Conservation (phyloP, 2,888 invertebrate species). For the Campopleginae sp. region DNA sequence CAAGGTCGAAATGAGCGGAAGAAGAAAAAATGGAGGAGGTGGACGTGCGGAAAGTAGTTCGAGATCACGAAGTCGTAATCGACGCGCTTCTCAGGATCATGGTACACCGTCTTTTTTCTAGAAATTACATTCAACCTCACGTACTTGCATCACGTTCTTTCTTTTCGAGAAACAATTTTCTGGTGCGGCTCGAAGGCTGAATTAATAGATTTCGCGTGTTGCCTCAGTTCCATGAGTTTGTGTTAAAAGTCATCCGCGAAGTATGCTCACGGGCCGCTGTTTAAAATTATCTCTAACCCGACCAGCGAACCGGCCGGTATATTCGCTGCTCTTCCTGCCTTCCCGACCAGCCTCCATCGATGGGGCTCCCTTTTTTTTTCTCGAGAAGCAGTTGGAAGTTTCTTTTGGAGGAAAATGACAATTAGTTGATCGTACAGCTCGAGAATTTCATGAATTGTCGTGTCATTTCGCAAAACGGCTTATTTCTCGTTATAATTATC, state of each 20-base stretch:
- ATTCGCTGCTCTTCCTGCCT: slow-evolving; percentile 77
- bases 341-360: slow-evolving; percentile 64
- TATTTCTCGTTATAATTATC: neutral
- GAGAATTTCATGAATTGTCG: too few species aligned
- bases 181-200: neutral
- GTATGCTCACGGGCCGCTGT: slow-evolving; percentile 72
- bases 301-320: slow-evolving; percentile 74
- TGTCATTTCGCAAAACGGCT: too few species aligned
- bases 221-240: slow-evolving; percentile 65
- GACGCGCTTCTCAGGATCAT: slow-evolving; percentile 80
- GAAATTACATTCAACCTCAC: neutral
- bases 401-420: neutral
- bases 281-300: slow-evolving; percentile 79
- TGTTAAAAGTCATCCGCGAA: slow-evolving; percentile 72
- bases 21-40: slow-evolving; percentile 75
- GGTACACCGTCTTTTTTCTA: slow-evolving; percentile 71
- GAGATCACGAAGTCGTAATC: slow-evolving; percentile 80
- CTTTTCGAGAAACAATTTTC: neutral
- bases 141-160: neutral
- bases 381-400: neutral
- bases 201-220: slow-evolving; percentile 21
- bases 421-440: neutral
- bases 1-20: slow-evolving; percentile 76
- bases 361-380: slow-evolving; percentile 31
- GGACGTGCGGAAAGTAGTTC: slow-evolving; percentile 76